Base-by-base conservation (phyloP, 2,888 invertebrate genomes). In the Sinohyriopsis cumingii region DNA sequence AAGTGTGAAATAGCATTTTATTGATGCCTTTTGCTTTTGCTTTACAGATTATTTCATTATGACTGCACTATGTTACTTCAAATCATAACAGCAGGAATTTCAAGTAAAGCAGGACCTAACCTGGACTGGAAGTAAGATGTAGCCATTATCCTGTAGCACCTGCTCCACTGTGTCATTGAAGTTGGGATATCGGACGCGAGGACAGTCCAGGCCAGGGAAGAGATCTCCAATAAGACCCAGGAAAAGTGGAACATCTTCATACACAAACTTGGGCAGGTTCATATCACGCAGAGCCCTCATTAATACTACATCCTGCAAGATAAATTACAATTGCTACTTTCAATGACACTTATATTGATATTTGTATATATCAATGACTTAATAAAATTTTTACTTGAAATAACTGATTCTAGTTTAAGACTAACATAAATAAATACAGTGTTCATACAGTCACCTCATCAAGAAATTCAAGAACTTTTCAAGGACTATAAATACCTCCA, bases 181-280 rank as follows among this genome's bases (percentile, higher is more conserved):
- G 77, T 95, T 94, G 0, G 96, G 95, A 91, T 97, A 96, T 0
- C 94, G 94, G 20, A 96, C 94, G 75, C 96, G 92, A 0, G 96
- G 96, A 85, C 96, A 96, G 85, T 96, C 95, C 84, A 97, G 91
- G 0, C 96, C 96, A 0, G 97, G 97, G 90, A 97, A 97, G 73
- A 97, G 91, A 89, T 97, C 97, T 83, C 94, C 94, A 81, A 96
- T 96, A 66, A 96, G 92, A 1, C 96, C 96, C 80, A 96, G 90
- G 91, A 97, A 97, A 15, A 97, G 91, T 0, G 96, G 95, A 1
- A 96, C 95, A 89, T 97, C 97, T 86, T 97, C 96, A 86, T 93
- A 95, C 28, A 97, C 94, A 89, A 97, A 96, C 90, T 97, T 97
- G 0, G 97, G 96, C 82, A 95, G 92, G 90, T 97, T 97, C 95